These are phyloP conservation scores for Heteronetta atricapilla DNA, from an alignment of 2,113 vertebrate species.

Conservation along the genomic window DNA sequence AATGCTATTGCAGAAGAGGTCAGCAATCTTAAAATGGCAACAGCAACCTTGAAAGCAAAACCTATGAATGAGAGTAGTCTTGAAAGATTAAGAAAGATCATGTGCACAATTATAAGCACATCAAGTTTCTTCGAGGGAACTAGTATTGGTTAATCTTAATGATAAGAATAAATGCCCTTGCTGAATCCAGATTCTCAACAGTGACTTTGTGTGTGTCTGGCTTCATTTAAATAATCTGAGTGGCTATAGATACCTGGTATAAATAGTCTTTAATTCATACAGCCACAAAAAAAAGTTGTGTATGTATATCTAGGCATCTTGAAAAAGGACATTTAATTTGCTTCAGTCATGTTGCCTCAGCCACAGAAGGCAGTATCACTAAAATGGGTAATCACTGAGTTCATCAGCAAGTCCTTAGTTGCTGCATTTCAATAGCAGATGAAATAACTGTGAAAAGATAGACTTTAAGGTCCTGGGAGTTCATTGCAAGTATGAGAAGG, in stretches of 20 bases:
- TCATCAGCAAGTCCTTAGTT: neutral
- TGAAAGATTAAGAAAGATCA: neutral
- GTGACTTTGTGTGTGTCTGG: neutral
- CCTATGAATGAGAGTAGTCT: neutral
- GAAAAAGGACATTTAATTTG: neutral
- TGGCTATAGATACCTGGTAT: neutral
- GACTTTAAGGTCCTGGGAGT: neutral
- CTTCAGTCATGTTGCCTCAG: neutral
- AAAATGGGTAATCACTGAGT: neutral
- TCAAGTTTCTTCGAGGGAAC: neutral
- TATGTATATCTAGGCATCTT: neutral
- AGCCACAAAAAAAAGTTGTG: accelerated
- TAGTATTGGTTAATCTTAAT: neutral
- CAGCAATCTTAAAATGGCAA: neutral
- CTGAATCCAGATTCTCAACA: neutral
- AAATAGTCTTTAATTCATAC: neutral
- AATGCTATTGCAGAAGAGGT: neutral
- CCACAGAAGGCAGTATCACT: neutral
- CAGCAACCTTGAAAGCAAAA: neutral
- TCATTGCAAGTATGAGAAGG: neutral
- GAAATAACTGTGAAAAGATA: neutral
- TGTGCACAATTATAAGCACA: neutral
- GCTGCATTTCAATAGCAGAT: neutral
- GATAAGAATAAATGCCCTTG: neutral
- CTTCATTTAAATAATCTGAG: neutral